A percentile compares a stretch with the other conserved stretches of the same genome.
Conservation (phyloP, 2,888 invertebrate species). For the Hylaea fasciaria region DNA sequence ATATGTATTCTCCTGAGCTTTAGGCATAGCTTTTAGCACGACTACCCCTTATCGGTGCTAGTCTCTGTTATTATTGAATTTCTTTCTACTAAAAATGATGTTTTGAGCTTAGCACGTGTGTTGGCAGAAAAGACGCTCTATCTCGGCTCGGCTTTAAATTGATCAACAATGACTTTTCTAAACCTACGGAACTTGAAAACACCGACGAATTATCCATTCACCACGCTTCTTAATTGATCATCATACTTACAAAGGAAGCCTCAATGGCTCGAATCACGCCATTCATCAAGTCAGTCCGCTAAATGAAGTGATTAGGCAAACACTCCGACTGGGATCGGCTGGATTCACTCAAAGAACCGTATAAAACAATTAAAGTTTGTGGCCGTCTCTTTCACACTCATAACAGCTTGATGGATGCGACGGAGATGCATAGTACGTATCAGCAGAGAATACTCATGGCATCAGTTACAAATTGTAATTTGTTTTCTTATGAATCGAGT, state of each 20-base stretch:
- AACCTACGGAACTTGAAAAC: constrained; percentile 3
- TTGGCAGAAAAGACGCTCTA: no score
- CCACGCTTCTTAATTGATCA: constrained; percentile 33
- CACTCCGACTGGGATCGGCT: constrained; percentile 11
- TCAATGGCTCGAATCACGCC: constrained; percentile 19
- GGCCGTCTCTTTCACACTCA: constrained; percentile 2
- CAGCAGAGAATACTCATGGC: no score
- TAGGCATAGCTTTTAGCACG: no score
- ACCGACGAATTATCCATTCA: constrained; percentile 31
- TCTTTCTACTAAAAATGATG: no score
- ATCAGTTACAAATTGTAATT: constrained; percentile 10
- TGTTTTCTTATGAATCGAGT: constrained; percentile 14
- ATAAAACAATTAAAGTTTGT: constrained; percentile 20
- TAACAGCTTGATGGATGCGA: constrained; percentile 2
- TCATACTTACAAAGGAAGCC: constrained; percentile 16
- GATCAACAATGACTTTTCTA: not conserved
- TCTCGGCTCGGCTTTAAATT: not conserved
- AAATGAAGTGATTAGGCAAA: constrained; percentile 29
- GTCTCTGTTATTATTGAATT: no score
- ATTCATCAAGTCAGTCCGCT: constrained; percentile 18
- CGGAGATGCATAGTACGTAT: not conserved
- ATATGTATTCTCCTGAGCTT: no score
- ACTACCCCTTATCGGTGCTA: no score
- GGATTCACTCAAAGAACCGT: constrained; percentile 9
- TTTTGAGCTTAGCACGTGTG: no score